A percentile compares a stretch with the other conserved stretches of the same genome.
These are phyloP conservation scores for Archocentrus centrarchus DNA, from an alignment of 2,113 vertebrate species.

Conservation along the genomic window DNA sequence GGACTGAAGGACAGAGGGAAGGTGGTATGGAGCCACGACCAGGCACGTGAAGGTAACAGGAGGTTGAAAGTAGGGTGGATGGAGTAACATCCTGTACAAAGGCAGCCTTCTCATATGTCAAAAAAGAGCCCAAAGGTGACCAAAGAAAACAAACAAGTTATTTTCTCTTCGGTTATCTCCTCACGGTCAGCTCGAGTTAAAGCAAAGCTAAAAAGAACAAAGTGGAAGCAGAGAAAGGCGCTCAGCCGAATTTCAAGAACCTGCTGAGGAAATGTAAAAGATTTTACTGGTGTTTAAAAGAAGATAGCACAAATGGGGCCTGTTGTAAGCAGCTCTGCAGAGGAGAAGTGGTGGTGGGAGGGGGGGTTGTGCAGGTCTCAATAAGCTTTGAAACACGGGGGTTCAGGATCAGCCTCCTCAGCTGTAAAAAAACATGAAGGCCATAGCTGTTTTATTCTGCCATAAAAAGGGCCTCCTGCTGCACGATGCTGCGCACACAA, in stretches of 20 bases:
- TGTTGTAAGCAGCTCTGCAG: slow-evolving; percentile 56
- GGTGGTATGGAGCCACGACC: background rate
- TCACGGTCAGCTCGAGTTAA: slow-evolving; percentile 22
- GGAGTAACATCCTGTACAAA: slow-evolving; percentile 47
- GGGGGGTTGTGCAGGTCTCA: slow-evolving; percentile 53
- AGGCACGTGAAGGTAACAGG: background rate
- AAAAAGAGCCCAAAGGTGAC: slow-evolving; percentile 59
- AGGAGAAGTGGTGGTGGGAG: slow-evolving; percentile 10
- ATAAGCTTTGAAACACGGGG: slow-evolving; percentile 68
- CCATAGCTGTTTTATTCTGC: slow-evolving; percentile 63
- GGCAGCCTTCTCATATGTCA: slow-evolving; percentile 58
- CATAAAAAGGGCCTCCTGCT: slow-evolving; percentile 49
- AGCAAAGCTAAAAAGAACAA: background rate
- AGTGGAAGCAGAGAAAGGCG: slow-evolving; percentile 6
- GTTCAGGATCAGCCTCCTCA: slow-evolving; percentile 63
- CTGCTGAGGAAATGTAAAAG: slow-evolving; percentile 79
- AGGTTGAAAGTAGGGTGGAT: background rate
- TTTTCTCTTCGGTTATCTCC: slow-evolving; percentile 17
- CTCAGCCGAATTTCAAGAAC: slow-evolving; percentile 57
- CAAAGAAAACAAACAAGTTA: slow-evolving; percentile 58
- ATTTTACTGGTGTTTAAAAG: slow-evolving; percentile 79
- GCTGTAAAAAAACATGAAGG: slow-evolving; percentile 66
- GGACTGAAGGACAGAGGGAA: background rate
- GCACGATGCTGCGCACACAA: slow-evolving; percentile 63
- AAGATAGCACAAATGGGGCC: slow-evolving; percentile 70